These are phyloP conservation scores for Cassiopea xamachana DNA, from an alignment of 30 jellyfish, hydroid and myxozoan species.

Conservation along the genomic window DNA sequence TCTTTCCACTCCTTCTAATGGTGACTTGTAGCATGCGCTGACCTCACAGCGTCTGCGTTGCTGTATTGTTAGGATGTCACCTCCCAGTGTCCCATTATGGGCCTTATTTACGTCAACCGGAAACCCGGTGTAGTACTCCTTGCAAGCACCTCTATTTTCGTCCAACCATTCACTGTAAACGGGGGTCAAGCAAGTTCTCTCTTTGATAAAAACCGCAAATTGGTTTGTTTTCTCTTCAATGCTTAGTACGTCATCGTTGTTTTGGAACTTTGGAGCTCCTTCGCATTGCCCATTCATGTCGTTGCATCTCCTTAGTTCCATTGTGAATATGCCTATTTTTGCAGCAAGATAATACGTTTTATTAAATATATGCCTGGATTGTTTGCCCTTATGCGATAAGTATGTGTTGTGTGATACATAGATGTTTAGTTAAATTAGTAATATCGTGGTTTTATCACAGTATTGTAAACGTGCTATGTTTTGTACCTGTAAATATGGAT, in stretches of 20 bases:
- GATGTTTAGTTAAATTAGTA: too few species aligned
- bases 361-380: too few species aligned
- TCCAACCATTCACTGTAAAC: background rate
- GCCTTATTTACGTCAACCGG: conserved; percentile 1
- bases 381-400: too few species aligned
- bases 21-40: background rate
- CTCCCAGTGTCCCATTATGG: background rate
- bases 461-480: too few species aligned
- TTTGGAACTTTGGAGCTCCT: background rate
- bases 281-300: background rate
- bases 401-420: too few species aligned
- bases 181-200: background rate
- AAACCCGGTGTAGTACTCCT: background rate
- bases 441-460: too few species aligned
- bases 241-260: background rate
- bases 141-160: background rate
- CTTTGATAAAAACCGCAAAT: background rate
- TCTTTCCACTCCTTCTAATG: too few species aligned
- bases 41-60: background rate
- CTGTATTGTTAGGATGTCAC: background rate
- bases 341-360: background rate
- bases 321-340: background rate
- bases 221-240: background rate
- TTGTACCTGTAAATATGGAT: too few species aligned
- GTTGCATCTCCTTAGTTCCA: background rate